Percentiles rank a stretch among this genome's conserved stretches.
Conservation (phyloP, 1,140 invertebrate genomes). For the Holcopasites calliopsidis region DNA sequence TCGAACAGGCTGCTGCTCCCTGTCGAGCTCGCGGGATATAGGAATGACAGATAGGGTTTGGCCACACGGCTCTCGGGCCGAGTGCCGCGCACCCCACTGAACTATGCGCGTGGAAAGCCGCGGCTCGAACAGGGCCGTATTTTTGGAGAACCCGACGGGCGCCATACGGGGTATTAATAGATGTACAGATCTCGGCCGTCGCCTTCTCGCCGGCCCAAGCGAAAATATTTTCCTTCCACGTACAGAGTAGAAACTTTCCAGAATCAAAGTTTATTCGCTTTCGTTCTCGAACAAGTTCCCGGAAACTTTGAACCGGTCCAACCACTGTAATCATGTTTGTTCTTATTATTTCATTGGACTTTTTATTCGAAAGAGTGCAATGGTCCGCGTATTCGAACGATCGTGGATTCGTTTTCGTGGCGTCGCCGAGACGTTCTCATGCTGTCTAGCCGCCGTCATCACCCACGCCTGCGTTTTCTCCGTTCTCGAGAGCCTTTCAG, state of each 20-base stretch:
- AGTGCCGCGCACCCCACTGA: constrained; percentile 72
- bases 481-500: constrained; percentile 25
- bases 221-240: constrained; percentile 36
- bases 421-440: neutral
- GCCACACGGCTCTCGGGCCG: constrained; percentile 59
- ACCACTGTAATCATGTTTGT: too few species aligned
- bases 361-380: too few species aligned
- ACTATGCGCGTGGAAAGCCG: constrained; percentile 58
- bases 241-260: too few species aligned
- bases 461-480: constrained; percentile 39
- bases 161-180: constrained; percentile 52
- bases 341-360: too few species aligned
- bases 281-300: too few species aligned
- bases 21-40: too few species aligned
- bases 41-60: constrained; percentile 60
- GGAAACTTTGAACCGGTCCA: too few species aligned
- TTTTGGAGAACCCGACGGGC: constrained; percentile 45
- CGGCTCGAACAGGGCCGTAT: constrained; percentile 59
- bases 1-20: neutral
- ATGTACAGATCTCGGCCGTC: constrained; percentile 14
- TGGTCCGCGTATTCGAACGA: too few species aligned
- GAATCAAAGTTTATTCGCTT: too few species aligned
- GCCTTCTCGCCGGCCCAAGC: constrained; percentile 2
- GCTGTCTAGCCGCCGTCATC: constrained; percentile 35
- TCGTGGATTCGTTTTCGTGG: neutral